These are phyloP conservation scores for Beaufortia kweichowensis DNA, from an alignment of 2,113 vertebrate genomes.

Conservation along the genomic window DNA sequence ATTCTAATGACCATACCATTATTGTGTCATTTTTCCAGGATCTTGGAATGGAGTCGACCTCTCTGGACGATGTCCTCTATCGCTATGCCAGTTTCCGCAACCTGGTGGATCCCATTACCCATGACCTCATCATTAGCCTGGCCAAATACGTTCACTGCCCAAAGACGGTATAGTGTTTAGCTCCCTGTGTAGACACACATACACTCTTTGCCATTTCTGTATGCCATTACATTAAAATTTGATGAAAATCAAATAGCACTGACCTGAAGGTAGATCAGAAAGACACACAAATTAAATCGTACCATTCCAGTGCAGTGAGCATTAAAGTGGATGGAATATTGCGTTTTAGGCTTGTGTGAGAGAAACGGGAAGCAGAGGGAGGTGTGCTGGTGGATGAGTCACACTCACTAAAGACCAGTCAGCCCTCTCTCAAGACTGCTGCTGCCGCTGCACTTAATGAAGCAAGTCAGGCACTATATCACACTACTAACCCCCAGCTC, in stretches of 20 bases:
- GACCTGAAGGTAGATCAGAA: slow-evolving; percentile 3
- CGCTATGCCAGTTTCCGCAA: slow-evolving; percentile 98
- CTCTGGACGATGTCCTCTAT: slow-evolving; percentile 94
- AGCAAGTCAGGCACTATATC: slow-evolving; percentile 44
- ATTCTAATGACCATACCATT: not conserved
- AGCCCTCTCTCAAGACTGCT: slow-evolving; percentile 14
- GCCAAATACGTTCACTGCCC: slow-evolving; percentile 95
- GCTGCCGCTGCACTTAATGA: slow-evolving; percentile 49
- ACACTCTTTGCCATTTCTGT: not conserved
- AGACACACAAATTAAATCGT: slow-evolving; percentile 34
- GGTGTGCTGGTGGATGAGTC: slow-evolving; percentile 42
- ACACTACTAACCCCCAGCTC: slow-evolving; percentile 28
- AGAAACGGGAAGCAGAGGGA: slow-evolving; percentile 35
- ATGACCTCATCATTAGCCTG: slow-evolving; percentile 96
- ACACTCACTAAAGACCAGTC: slow-evolving; percentile 36
- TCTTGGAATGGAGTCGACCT: slow-evolving; percentile 97
- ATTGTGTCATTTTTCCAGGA: slow-evolving; percentile 77
- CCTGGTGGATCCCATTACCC: slow-evolving; percentile 97
- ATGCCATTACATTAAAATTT: not conserved
- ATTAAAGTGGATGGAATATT: not conserved
- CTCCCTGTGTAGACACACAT: not conserved
- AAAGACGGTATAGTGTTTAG: slow-evolving; percentile 48
- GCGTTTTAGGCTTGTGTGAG: slow-evolving; percentile 2
- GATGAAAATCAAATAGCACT: slow-evolving; percentile 4
- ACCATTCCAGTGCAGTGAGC: slow-evolving; percentile 25